Percentiles rank a stretch among this genome's conserved stretches.
These are phyloP conservation scores for Aphelocoma californica DNA, from an alignment of 2,797 vertebrate species.

Conservation along the genomic window DNA sequence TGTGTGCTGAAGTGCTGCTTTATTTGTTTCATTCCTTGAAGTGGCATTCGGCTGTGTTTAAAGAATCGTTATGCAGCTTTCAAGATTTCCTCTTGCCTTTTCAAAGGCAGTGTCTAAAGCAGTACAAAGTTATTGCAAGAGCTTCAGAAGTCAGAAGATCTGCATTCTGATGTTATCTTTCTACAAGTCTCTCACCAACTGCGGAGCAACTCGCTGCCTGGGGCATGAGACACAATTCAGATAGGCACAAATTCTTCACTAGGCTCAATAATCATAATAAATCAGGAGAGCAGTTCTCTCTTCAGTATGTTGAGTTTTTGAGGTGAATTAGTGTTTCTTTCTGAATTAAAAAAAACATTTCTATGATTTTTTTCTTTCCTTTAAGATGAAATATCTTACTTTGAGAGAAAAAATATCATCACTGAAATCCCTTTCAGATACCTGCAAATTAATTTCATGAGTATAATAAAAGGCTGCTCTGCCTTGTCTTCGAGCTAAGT, in stretches of 20 bases:
- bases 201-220: not conserved
- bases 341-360: not conserved
- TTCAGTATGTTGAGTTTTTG: not conserved
- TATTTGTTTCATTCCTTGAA: not conserved
- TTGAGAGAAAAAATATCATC: not conserved
- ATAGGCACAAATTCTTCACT: not conserved
- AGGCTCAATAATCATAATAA: not conserved
- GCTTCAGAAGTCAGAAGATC: not conserved
- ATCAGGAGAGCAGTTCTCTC: not conserved
- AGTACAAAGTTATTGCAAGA: not conserved
- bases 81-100: not conserved
- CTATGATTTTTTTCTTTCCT: not conserved
- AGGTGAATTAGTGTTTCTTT: not conserved
- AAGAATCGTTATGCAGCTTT: not conserved
- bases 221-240: not conserved
- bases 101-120: not conserved
- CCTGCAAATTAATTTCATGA: accelerated
- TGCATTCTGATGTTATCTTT: not conserved
- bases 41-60: not conserved
- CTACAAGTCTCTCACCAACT: not conserved
- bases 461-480: not conserved
- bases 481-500: not conserved
- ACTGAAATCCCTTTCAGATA: not conserved
- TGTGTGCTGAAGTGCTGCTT: not conserved
- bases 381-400: not conserved